Conservation (phyloP, 2,797 vertebrate species). For the Neosilurus hyrtlii region DNA sequence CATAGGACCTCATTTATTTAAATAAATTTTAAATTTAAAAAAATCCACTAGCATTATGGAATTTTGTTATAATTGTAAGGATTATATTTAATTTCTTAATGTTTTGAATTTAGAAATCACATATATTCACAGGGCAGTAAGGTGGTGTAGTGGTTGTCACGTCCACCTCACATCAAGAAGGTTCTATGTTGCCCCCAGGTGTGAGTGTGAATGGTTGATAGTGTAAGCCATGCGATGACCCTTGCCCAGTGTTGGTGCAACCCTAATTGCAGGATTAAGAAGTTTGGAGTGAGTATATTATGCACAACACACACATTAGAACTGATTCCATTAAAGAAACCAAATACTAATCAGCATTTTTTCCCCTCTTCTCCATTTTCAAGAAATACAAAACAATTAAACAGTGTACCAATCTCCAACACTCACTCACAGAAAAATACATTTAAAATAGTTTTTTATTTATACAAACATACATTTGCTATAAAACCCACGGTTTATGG, state of each 20-base stretch:
- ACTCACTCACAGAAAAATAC: slow-evolving; percentile 22
- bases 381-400: not conserved
- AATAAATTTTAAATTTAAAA: too few species aligned
- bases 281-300: not conserved
- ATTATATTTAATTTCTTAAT: not conserved
- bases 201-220: too few species aligned
- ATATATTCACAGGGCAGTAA: too few species aligned
- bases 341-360: not conserved
- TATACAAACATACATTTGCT: slow-evolving; percentile 98
- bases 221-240: too few species aligned
- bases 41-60: not conserved
- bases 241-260: too few species aligned
- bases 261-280: too few species aligned
- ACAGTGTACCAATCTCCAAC: not conserved
- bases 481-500: slow-evolving; percentile 91
- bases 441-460: slow-evolving; percentile 87
- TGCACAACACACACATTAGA: not conserved
- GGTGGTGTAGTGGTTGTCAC: too few species aligned
- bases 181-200: too few species aligned
- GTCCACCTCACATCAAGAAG: too few species aligned
- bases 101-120: not conserved
- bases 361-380: not conserved
- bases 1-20: not conserved
- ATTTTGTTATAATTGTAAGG: not conserved
- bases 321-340: not conserved